Base-by-base conservation (phyloP, 2,797 vertebrate species). In the Neosilurus mollespiculum region DNA sequence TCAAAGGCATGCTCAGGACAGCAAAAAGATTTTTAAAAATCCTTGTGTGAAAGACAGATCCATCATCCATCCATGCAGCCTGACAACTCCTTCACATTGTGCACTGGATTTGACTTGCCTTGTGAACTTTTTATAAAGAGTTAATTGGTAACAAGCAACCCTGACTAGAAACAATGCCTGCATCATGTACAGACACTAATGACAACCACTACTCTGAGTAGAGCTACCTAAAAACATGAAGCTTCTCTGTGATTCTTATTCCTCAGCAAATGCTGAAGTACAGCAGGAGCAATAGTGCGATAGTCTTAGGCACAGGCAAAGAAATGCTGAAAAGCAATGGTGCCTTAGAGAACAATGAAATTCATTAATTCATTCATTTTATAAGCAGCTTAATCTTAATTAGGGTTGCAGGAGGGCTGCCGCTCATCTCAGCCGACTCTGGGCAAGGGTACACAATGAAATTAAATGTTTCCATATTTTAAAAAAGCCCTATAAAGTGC, bases 1-100 rank as follows among this genome's bases (percentile, higher is more conserved):
- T 56, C 71, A 54, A 56, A 73, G 71, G 71, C 71, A 73, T 73
- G 71, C 69, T 71, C 12, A 26, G 70, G 53, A 53, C 14, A 7
- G 15, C 56, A 59, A 14, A 5, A 37, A 3, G 37, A 22, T 58
- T 20, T 20, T 58, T 1, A 56, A 56, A 56, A 56, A 22, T 76
- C 18, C 10, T 58, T 76, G 53, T 54, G 18, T 34, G 16, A 37
- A 30, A 59, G 4, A 12, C 26, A 73, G 71, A 73, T 18, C 51
- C 71, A 72, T 43, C 43, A 43, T 43, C 43, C 43, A 43, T 43
- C 6, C n/a, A 53, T 53, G 70, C 49, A n/a, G 51, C 22, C n/a
- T 51, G 2, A 24, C 58, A 59, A 8, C 1, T n/a, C 26, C 12
- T 15, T 59, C 58, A 59, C 20, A 22, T 34, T 49, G 9, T 10